Percentiles rank a stretch among this genome's conserved stretches.
Conservation (phyloP, 2,797 vertebrate genomes). For the Otus scops region DNA sequence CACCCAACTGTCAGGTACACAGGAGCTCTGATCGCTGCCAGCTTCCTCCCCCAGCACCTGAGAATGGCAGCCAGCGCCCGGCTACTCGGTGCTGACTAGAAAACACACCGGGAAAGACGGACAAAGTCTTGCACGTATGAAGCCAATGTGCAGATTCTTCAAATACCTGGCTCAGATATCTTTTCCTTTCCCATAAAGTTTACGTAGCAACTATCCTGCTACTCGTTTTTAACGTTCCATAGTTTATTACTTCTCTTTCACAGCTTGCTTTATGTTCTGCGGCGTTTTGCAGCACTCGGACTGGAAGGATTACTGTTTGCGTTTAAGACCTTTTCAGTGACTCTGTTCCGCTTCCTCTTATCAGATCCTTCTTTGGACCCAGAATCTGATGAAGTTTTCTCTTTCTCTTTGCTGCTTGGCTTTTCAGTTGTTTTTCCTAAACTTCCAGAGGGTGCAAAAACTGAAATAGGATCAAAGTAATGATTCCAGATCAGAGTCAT, state of each 20-base stretch:
- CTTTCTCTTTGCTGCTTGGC: slow-evolving; percentile 81
- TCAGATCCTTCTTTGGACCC: slow-evolving; percentile 82
- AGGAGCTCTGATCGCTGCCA: not conserved
- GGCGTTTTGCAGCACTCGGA: slow-evolving; percentile 84
- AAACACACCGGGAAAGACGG: not conserved
- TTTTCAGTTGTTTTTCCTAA: slow-evolving; percentile 82
- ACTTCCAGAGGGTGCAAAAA: slow-evolving; percentile 77
- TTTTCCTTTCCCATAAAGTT: not conserved
- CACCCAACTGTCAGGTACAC: not conserved
- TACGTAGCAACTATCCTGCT: not conserved
- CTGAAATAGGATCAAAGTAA: slow-evolving; percentile 71
- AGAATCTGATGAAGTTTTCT: slow-evolving; percentile 79
- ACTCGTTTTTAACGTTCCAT: not conserved
- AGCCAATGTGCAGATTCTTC: not conserved
- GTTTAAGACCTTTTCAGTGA: slow-evolving; percentile 84
- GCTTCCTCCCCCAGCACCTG: not conserved
- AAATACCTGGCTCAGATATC: not conserved
- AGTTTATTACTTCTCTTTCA: not conserved
- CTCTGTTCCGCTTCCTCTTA: slow-evolving; percentile 87
- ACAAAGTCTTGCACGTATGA: not conserved
- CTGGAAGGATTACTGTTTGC: slow-evolving; percentile 87
- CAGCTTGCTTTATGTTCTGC: slow-evolving; percentile 74
- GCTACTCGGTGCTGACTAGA: not conserved
- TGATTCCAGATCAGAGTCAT: slow-evolving; percentile 40
- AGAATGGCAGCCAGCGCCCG: not conserved